phyloP scores from a whole-genome alignment of 2,797 vertebrate species.

The Lepilemur septentrionalis region DNA sequence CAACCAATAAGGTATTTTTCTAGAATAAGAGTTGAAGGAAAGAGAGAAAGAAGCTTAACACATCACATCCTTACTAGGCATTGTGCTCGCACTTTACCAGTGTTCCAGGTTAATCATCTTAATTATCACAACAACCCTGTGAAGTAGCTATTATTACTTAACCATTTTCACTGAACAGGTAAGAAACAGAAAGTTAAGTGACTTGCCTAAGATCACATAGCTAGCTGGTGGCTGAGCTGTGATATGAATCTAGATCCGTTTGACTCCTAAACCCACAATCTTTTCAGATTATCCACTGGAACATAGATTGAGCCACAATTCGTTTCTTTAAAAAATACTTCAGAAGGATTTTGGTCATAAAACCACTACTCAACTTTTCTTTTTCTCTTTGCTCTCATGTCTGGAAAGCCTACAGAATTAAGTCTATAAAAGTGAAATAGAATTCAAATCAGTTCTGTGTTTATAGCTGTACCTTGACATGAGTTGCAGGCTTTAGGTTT shows the following conservation, averaged over 20 bases:
- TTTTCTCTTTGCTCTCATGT: background rate
- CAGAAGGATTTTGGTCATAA: slow-evolving; percentile 6
- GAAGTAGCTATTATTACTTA: background rate
- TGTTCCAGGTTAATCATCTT: background rate
- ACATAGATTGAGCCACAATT: background rate
- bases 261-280: background rate
- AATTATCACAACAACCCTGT: background rate
- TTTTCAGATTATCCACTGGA: slow-evolving; percentile 38
- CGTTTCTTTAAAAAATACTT: slow-evolving; percentile 33
- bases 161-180: background rate
- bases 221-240: background rate
- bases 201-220: background rate
- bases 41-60: background rate
- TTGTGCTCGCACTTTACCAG: background rate
- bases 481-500: background rate
- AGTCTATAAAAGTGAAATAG: background rate
- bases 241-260: background rate
- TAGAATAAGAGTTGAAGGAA: background rate
- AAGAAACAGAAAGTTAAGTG: slow-evolving; percentile 21
- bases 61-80: background rate
- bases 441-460: background rate
- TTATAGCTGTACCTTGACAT: background rate
- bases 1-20: background rate
- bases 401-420: background rate
- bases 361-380: background rate